Evolutionary conservation across 2,797 vertebrate genomes (phyloP).

Genomic region (Paguma larvata): DNA sequence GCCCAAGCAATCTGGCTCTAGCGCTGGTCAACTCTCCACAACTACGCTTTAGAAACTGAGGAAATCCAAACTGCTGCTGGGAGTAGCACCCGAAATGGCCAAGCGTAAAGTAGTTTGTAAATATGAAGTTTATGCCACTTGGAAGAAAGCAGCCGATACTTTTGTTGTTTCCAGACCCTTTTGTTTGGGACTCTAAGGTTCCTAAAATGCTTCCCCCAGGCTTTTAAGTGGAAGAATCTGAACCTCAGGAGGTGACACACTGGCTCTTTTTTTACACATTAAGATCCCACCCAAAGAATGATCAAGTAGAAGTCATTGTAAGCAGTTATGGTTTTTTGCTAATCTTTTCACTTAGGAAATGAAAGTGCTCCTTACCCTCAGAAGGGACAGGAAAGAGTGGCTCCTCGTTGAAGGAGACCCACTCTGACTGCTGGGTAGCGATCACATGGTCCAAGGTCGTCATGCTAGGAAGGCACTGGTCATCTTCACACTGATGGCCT

Average conservation of each 20-base stretch:
- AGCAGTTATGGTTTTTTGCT: not conserved
- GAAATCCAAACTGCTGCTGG: not conserved
- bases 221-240: not conserved
- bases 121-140: not conserved
- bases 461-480: constrained; percentile 86
- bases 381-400: constrained; percentile 78
- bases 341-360: not conserved
- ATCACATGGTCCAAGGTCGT: constrained; percentile 87
- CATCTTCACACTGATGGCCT: constrained; percentile 85
- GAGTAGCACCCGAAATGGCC: not conserved
- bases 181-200: not conserved
- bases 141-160: not conserved
- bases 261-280: not conserved
- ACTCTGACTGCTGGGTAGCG: constrained; percentile 89
- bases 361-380: constrained; percentile 79
- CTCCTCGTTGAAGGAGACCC: constrained; percentile 91
- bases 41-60: not conserved
- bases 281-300: not conserved
- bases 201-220: not conserved
- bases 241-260: not conserved
- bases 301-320: constrained; percentile 2
- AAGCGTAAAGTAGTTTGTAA: not conserved
- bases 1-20: not conserved
- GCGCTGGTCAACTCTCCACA: not conserved
- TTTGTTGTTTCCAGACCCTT: not conserved